Evolutionary conservation across 2,113 vertebrate species (phyloP), one percentile per base, ranked within the genome.

Genomic region (Boleophthalmus pectinirostris): DNA sequence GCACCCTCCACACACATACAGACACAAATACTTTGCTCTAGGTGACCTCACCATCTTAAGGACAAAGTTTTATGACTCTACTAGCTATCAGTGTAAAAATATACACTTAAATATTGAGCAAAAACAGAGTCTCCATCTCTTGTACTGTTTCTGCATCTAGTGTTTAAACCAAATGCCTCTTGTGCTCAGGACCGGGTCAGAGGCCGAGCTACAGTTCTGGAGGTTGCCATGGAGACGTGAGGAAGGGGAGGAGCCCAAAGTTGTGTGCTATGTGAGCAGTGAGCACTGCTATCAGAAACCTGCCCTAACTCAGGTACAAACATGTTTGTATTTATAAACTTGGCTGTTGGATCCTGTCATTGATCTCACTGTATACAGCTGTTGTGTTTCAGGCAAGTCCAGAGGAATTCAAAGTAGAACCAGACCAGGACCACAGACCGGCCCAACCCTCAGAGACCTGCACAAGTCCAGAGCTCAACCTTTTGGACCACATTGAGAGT

Each of bases 211-310:
- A 73, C 95, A 96, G 87, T 93, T 98, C 70, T 99, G 98, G 98
- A 94, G 95, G 85, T 95, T 96, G 68, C 97, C 97, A 0, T 99
- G 98, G 98, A 95, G 93, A 84, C 91, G 92, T 43, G 90, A 91
- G 18, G 95, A 91, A 20, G 95, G 95, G 20, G 95, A 94, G 49
- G 81, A 43, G 69, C 77, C 65, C 1, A 85, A 74, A 6, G 61
- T 67, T 51, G 8, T 69, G 0, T 97, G 96, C 0, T 99, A 99
- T 29, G 96, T 99, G 81, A 98, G 95, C 15, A 99, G 97, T 10
- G 98, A 99, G 78, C 98, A 99, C 90, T 99, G 97, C 91, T 99
- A 99, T 90, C 98, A 98, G 92, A 99, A 98, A 81, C 96, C 98
- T 1, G 95, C 94, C 0, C 93, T 95, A 33, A 38, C 29, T 35